A percentile compares a stretch with the other conserved stretches of the same genome.
Conservation (phyloP, 2,888 invertebrate species). For the Nomada ruficornis region DNA sequence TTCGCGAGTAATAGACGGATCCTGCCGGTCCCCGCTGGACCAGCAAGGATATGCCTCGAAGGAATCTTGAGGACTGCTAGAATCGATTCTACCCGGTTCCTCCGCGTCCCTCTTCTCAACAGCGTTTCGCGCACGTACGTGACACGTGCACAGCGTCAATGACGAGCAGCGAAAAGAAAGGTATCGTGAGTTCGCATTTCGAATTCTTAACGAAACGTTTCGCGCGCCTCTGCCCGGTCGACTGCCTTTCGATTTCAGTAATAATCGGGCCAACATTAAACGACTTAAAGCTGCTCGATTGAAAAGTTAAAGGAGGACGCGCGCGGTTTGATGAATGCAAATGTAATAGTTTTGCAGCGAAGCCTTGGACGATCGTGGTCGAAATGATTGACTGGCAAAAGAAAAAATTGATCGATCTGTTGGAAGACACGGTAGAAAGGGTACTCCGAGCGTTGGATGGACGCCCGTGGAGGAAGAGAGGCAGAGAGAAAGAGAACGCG, state of each 20-base stretch:
- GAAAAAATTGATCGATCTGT: background rate
- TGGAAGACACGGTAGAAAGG: background rate
- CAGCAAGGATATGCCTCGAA: conserved; percentile 39
- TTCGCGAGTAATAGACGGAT: conserved; percentile 47
- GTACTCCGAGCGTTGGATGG: background rate
- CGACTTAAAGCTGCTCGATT: too few relatives aligned
- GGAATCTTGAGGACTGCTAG: conserved; percentile 61
- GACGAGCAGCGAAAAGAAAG: conserved; percentile 23
- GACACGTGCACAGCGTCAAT: conserved; percentile 30
- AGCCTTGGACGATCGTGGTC: background rate
- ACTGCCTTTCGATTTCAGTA: background rate
- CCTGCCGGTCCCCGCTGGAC: conserved; percentile 25
- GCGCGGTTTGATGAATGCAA: background rate
- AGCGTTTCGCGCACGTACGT: conserved; percentile 32
- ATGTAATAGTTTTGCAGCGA: background rate
- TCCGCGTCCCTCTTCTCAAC: conserved; percentile 39
- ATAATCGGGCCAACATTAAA: background rate
- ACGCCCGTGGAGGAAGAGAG: background rate
- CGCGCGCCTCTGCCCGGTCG: background rate
- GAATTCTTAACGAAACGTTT: conserved; percentile 19
- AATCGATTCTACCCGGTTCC: conserved; percentile 56
- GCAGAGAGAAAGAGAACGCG: background rate
- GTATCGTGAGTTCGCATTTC: conserved; percentile 1
- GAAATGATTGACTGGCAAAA: background rate
- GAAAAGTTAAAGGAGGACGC: background rate